Conservation (phyloP, 2,113 vertebrate species). For the Tretioscincus oriximinensis region DNA sequence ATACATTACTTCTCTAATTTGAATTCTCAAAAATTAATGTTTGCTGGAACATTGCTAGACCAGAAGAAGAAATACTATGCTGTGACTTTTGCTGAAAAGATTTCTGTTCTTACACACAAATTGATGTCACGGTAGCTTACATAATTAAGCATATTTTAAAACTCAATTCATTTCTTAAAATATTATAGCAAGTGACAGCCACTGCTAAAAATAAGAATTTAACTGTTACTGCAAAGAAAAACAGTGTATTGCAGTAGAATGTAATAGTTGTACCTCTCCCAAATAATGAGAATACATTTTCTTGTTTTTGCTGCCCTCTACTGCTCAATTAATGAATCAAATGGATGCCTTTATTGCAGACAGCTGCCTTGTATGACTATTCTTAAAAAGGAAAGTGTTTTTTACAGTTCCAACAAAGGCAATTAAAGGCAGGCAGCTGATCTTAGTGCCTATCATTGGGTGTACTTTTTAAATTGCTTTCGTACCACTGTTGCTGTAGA, state of each 20-base stretch:
- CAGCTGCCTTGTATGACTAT: not conserved
- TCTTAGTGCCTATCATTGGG: not conserved
- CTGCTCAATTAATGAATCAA: slow-evolving; percentile 34
- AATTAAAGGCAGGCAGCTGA: not conserved
- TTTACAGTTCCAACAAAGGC: not conserved
- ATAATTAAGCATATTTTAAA: not conserved
- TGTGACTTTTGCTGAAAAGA: not conserved
- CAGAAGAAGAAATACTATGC: too few species aligned
- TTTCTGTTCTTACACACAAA: not conserved
- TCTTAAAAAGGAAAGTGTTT: not conserved
- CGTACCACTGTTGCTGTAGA: not conserved
- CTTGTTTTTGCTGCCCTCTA: slow-evolving; percentile 71
- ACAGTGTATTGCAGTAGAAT: too few species aligned
- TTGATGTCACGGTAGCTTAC: not conserved
- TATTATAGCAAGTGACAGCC: not conserved
- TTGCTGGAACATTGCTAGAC: too few species aligned
- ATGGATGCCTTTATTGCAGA: not conserved
- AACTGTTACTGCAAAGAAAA: not conserved
- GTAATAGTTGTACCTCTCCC: not conserved
- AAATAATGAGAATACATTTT: not conserved
- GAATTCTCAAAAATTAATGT: too few species aligned
- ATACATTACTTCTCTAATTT: too few species aligned
- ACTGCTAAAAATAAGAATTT: not conserved
- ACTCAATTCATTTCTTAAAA: not conserved
- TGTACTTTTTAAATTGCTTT: not conserved